Evolutionary conservation across 2,888 invertebrate species (phyloP).

Genomic region (Pycnomerus fuliginosus): DNA sequence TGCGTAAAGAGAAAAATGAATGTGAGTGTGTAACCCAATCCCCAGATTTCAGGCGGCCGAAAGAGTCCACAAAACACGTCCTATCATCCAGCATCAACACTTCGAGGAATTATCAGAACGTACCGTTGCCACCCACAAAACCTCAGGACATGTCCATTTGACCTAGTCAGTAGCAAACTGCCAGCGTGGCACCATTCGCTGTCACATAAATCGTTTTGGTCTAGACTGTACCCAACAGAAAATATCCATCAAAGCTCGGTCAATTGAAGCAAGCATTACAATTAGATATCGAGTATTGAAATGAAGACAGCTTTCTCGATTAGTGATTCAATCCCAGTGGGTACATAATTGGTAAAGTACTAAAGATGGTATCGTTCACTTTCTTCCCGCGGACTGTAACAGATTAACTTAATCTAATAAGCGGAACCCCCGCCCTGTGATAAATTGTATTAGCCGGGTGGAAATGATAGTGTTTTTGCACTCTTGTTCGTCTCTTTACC

Average conservation of each 20-base stretch:
- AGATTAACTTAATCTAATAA: conserved; percentile 48
- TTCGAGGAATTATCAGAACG: conserved; percentile 4
- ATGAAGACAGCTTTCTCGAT: conserved; percentile 26
- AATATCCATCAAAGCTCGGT: conserved; percentile 1
- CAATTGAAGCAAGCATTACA: conserved; percentile 4
- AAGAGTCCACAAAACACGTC: too few relatives aligned
- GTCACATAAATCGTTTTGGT: conserved; percentile 1
- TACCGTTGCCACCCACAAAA: background rate
- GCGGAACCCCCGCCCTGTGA: conserved; percentile 43
- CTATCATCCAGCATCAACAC: conserved; percentile 6
- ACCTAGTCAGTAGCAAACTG: background rate
- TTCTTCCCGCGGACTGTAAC: conserved; percentile 42
- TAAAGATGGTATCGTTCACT: conserved; percentile 39
- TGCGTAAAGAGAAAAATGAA: too few relatives aligned
- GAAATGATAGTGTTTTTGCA: conserved; percentile 32
- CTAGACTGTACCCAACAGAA: conserved; percentile 5
- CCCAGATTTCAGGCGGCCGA: too few relatives aligned
- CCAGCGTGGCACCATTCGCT: background rate
- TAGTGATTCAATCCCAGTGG: conserved; percentile 39
- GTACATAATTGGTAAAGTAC: conserved; percentile 44
- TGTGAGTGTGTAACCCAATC: too few relatives aligned
- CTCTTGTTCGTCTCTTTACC: conserved; percentile 24
- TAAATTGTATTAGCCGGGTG: conserved; percentile 34
- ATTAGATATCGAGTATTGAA: conserved; percentile 13
- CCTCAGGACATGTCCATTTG: background rate